Conservation (phyloP, 2,797 vertebrate species). For the Squalus acanthias region DNA sequence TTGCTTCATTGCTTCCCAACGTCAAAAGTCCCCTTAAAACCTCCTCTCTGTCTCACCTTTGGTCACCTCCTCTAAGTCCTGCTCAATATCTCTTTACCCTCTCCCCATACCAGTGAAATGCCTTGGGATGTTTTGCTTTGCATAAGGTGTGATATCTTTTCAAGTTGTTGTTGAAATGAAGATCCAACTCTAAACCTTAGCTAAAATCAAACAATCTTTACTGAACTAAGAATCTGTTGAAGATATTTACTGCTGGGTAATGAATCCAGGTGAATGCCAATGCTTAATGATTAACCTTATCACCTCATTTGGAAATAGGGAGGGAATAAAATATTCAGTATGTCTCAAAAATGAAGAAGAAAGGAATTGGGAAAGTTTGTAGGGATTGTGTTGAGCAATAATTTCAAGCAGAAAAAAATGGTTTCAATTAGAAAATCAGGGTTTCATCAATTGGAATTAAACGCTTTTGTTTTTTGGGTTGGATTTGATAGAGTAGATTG, state of each 20-base stretch:
- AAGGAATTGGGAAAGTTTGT: too few relatives aligned
- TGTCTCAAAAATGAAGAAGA: too few relatives aligned
- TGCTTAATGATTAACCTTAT: too few relatives aligned
- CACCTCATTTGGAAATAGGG: too few relatives aligned
- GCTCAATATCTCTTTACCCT: background rate
- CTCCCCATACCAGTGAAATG: background rate
- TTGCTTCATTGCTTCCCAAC: background rate
- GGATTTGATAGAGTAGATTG: too few relatives aligned
- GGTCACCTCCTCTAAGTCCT: background rate
- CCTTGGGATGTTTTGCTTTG: background rate
- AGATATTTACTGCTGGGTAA: background rate
- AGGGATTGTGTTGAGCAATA: too few relatives aligned
- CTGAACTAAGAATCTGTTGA: background rate
- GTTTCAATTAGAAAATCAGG: too few relatives aligned
- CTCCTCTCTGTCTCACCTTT: background rate
- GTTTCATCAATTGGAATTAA: too few relatives aligned
- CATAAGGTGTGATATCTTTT: background rate
- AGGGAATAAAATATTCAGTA: too few relatives aligned
- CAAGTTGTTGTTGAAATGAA: background rate
- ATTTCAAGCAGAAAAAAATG: too few relatives aligned
- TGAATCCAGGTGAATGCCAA: background rate
- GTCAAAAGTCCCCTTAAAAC: background rate
- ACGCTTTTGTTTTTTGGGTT: too few relatives aligned
- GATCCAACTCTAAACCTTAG: background rate
- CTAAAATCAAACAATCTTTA: background rate